Evolutionary conservation across 1,140 invertebrate species (phyloP), one percentile per base, ranked within the genome.

Genomic region (Episyrphus balteatus): DNA sequence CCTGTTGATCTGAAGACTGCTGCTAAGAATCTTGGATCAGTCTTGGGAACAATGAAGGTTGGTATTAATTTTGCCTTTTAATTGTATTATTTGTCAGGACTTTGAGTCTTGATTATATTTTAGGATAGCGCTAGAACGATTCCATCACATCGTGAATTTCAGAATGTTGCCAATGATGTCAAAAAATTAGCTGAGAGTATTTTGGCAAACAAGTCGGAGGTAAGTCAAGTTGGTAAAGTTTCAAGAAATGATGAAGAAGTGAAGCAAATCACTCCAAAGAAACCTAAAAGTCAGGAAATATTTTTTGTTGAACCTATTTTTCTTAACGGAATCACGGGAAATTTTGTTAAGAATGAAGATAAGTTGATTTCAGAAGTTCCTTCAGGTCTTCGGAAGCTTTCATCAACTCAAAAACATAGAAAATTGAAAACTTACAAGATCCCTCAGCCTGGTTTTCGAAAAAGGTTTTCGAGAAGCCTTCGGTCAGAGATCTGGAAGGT

Each of bases 181-280:
- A 66, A 66, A 37, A 56, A 66, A n/a, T 39, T 66, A 42, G 63
- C 63, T 26, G 63, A 66, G 32, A 54, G 53, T n/a, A 46, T 66
- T 13, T 52, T 66, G 14, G 44, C 44, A 21, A 39, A 38, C 32
- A 45, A 44, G 19, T 51, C 39, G 55, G 46, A 64, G 62, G 62
- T 66, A 55, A 65, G 62, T 57, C 40, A 51, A 15, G 5, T 21
- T 5, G n/a, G 30, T 5, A 26, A 26, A 5, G 21, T 26, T 8
- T 8, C 21, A 26, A 26, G n/a, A n/a, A n/a, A n/a, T 5, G 21
- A 26, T 26, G 21, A 26, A 26, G 21, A 26, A 26, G 21, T 26
- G 21, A 26, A 26, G 3, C 3, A 5, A 26, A 5, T 26, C 8
- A 8, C 21, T 8, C n/a, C n/a, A n/a, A n/a, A 26, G 21, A 26